Evolutionary conservation across 2,113 vertebrate genomes (phyloP).

Genomic region (Beaufortia kweichowensis): DNA sequence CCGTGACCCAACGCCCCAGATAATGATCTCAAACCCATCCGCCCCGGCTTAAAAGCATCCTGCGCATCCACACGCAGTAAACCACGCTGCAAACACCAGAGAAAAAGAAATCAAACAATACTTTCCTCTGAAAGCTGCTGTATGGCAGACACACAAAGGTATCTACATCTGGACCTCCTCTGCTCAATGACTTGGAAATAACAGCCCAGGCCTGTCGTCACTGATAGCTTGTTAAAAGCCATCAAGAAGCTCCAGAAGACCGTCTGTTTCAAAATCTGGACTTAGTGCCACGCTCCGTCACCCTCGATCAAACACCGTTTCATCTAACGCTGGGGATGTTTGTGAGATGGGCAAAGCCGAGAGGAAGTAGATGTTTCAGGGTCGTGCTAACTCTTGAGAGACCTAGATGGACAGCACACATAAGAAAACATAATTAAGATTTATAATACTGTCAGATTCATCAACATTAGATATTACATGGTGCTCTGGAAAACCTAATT

Average conservation of each 20-base stretch:
- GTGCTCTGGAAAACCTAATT: too few relatives aligned
- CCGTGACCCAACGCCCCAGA: constrained; percentile 45
- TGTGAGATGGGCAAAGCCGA: constrained; percentile 30
- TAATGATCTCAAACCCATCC: constrained; percentile 50
- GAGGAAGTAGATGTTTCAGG: constrained; percentile 51
- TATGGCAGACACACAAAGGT: constrained; percentile 20
- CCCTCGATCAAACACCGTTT: constrained; percentile 43
- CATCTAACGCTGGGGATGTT: constrained; percentile 32
- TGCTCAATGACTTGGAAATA: constrained; percentile 45
- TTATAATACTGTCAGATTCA: too few relatives aligned
- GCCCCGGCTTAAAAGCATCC: constrained; percentile 45
- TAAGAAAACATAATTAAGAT: too few relatives aligned
- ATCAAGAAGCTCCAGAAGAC: constrained; percentile 44
- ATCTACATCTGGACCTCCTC: constrained; percentile 60
- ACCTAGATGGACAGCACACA: constrained; percentile 15
- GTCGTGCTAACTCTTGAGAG: constrained; percentile 41
- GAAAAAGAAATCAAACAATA: constrained; percentile 43
- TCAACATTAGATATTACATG: too few relatives aligned
- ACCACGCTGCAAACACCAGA: constrained; percentile 7
- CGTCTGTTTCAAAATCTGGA: constrained; percentile 14
- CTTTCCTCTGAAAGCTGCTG: constrained; percentile 40
- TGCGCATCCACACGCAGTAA: constrained; percentile 48
- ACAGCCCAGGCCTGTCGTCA: constrained; percentile 41
- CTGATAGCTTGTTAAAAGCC: constrained; percentile 54
- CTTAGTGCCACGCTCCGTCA: constrained; percentile 40